Evolutionary conservation across 2,888 invertebrate species (phyloP).

Genomic region (Harpalus rubripes): DNA sequence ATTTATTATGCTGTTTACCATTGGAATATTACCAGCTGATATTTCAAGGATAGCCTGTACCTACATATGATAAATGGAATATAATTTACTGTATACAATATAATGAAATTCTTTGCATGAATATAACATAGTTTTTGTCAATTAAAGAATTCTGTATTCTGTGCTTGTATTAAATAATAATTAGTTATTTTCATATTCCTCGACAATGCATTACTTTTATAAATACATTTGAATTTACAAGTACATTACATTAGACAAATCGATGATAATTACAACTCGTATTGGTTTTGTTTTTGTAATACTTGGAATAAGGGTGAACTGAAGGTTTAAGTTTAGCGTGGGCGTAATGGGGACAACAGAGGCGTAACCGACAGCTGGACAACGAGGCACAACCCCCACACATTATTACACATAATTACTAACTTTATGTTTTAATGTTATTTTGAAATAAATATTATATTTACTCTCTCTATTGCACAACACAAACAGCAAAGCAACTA

Average conservation of each 20-base stretch:
- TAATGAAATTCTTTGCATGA: no score
- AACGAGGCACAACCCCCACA: not conserved
- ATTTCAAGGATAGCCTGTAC: no score
- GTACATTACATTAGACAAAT: slow-evolving; percentile 4
- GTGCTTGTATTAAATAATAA: no score
- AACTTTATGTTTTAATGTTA: no score
- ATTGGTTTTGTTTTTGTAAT: slow-evolving; percentile 28
- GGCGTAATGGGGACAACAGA: slow-evolving; percentile 41
- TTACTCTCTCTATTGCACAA: not conserved
- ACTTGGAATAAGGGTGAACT: slow-evolving; percentile 25
- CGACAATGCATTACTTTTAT: slow-evolving; percentile 16
- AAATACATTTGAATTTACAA: slow-evolving; percentile 6
- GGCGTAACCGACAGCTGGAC: slow-evolving; percentile 24
- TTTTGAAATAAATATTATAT: not conserved
- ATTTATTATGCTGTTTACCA: no score
- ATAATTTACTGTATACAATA: no score
- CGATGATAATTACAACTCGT: slow-evolving; percentile 25
- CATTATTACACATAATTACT: not conserved
- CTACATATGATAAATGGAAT: no score
- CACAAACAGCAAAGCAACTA: no score
- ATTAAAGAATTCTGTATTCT: no score
- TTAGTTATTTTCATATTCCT: not conserved
- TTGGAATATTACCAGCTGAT: no score
- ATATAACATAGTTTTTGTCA: no score
- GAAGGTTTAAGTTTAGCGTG: slow-evolving; percentile 8